Evolutionary conservation across 2,888 invertebrate species (phyloP), one percentile per base, ranked within the genome.

Genomic region (Lochmaea crataegi): DNA sequence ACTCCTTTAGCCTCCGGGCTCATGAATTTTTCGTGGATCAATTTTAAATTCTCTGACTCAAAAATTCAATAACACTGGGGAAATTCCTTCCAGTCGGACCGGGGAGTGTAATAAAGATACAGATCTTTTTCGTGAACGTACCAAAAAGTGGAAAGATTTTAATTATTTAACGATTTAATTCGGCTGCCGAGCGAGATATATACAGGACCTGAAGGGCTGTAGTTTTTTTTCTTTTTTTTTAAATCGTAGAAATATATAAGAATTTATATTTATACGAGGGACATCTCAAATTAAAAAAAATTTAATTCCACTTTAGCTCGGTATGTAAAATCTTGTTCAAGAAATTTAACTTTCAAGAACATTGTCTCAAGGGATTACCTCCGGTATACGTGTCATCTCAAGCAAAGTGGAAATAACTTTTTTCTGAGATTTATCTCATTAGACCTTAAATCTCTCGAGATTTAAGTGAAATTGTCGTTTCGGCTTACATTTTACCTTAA

Each of bases 91-190:
- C 53, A 45, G 42, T 18, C 18, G 18, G 45, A 10, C 53, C 53
- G 16, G 16, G 9, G 18, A 53, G 53, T 18, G 51, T 61, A 64
- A 64, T 69, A 69, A 69, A 64, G 53, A 26, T 58, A 58, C 66
- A 32, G 68, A 68, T 68, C 45, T 68, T 68, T 48, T 68, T 42
- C 66, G 57, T 42, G n/a, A 38, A 42, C 41, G 38, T 22, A 9
- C 66, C 42, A 51, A 22, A 57, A 22, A 22, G 56, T 56, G 26
- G 57, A 38, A 12, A 2, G 42, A 38, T 41, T 51, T 70, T 41
- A 70, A 63, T 70, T 70, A 64, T 70, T 64, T 51, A 70, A 38
- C 10, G n/a, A 14, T 56, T 64, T 70, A 63, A 69, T 69, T 61
- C 69, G 53, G 53, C 12, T 22, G 48, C 16, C 18, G 61, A 48